A percentile compares a stretch with the other conserved stretches of the same genome.
Evolutionary conservation across 2,797 vertebrate species (phyloP).

Genomic region (Linurgus olivaceus): DNA sequence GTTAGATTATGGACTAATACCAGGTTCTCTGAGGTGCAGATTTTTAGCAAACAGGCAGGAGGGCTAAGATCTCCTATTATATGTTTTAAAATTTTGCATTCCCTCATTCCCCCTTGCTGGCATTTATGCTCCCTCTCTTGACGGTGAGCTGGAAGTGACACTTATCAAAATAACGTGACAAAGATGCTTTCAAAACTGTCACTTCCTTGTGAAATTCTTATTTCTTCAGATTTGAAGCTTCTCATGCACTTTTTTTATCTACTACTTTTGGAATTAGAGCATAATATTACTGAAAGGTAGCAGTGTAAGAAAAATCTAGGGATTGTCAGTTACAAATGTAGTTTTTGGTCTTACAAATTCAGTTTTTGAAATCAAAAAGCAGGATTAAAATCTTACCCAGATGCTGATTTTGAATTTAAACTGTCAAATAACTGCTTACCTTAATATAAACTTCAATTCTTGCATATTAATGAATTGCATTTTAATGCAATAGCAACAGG

Average conservation of each 20-base stretch:
- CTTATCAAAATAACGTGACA: slow-evolving; percentile 18
- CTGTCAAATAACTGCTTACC: not conserved
- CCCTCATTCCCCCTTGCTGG: accelerated
- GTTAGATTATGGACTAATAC: not conserved
- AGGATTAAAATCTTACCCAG: not conserved
- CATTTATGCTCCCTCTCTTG: not conserved
- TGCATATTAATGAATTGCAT: not conserved
- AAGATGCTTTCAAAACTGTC: slow-evolving; percentile 7
- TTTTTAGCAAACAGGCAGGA: not conserved
- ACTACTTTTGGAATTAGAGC: not conserved
- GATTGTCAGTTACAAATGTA: not conserved
- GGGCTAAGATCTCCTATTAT: not conserved
- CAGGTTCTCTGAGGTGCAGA: not conserved
- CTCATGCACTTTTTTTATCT: not conserved
- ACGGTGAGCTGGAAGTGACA: not conserved
- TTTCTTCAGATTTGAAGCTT: not conserved
- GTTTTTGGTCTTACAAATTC: not conserved
- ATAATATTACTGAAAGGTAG: not conserved
- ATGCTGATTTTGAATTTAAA: not conserved
- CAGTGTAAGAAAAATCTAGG: not conserved
- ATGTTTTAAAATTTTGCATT: not conserved
- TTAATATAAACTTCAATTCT: not conserved
- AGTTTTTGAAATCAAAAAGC: not conserved
- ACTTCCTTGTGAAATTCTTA: not conserved
- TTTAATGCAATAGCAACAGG: not conserved